Conservation (phyloP, 2,113 vertebrate genomes). For the Tragulus kanchil region DNA sequence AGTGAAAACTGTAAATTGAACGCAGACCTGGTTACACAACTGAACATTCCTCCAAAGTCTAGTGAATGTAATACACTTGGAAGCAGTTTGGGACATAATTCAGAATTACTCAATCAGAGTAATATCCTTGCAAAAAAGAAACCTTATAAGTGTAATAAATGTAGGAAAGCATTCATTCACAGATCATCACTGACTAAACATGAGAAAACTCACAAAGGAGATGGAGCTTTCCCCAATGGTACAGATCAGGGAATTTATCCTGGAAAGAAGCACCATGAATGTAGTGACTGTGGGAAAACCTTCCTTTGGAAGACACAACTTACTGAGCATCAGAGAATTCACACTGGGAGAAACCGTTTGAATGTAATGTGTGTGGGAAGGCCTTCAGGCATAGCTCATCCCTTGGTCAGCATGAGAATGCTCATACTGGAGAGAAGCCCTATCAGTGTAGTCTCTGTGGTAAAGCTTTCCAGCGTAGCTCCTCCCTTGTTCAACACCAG, state of each 20-base stretch:
- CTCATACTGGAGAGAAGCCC: constrained; percentile 83
- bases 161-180: constrained; percentile 84
- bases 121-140: constrained; percentile 79
- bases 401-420: constrained; percentile 83
- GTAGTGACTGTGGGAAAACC: constrained; percentile 81
- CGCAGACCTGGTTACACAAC: constrained; percentile 57
- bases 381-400: constrained; percentile 83
- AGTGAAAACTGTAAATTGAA: constrained; percentile 66
- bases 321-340: constrained; percentile 83
- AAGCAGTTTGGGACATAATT: constrained; percentile 65
- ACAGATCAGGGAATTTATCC: constrained; percentile 76
- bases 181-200: constrained; percentile 82
- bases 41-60: constrained; percentile 57
- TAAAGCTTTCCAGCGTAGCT: constrained; percentile 85
- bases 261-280: constrained; percentile 84
- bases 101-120: constrained; percentile 68
- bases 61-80: constrained; percentile 66
- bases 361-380: constrained; percentile 84
- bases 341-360: constrained; percentile 85
- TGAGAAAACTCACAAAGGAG: constrained; percentile 82
- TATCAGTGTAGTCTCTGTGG: constrained; percentile 84
- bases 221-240: constrained; percentile 67
- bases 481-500: constrained; percentile 85
- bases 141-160: constrained; percentile 82
- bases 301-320: constrained; percentile 84